Base-by-base conservation (phyloP, 2,888 invertebrate genomes). In the Amphipoea lucens region DNA sequence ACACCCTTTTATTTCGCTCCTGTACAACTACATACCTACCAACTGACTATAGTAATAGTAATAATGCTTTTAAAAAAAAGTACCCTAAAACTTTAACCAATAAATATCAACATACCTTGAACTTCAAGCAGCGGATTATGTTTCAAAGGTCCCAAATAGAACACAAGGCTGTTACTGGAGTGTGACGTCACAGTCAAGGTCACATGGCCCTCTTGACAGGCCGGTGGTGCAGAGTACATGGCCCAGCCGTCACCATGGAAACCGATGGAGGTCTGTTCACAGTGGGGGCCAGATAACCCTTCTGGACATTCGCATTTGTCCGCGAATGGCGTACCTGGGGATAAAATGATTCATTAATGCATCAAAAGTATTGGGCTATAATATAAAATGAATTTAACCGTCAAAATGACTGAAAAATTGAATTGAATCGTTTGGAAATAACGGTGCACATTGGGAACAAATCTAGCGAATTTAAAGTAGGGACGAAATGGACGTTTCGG, bases 171-270 rank as follows among this genome's bases (percentile, higher is more conserved):
- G 95, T 98, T 98, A 67, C 98, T 97, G 48, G 97, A 97, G 88
- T 98, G 97, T 0, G 99, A 98, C 65, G 98, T 97, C 90, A 99
- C 97, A 87, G 99, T 98, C 79, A 99, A 93, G 45, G 98, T 98
- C 78, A 99, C 98, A 88, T 98, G 98, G 0, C 99, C 98, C 78
- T 98, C 98, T 86, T 98, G 98, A 94, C 99, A 99, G 9, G 98
- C 98, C 57, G 98, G 98, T 57, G 99, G 98, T 0, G 99, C 97
- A 0, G 98, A 98, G 96, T 99, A 99, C 97, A 99, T 98, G 0
- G 99, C 99, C 98, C 98, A 99, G 17, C 99, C 99, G 89, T 98
- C 98, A n/a, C 99, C 98, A 84, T 97, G 97, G 96, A 99, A 99
- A 40, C 98, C 98, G 86, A 99, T 98, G 0, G 98, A 98, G 0